A percentile compares a stretch with the other conserved stretches of the same genome.
Evolutionary conservation across 2,113 vertebrate genomes (phyloP).

Genomic region (Phaethornis superciliosus): DNA sequence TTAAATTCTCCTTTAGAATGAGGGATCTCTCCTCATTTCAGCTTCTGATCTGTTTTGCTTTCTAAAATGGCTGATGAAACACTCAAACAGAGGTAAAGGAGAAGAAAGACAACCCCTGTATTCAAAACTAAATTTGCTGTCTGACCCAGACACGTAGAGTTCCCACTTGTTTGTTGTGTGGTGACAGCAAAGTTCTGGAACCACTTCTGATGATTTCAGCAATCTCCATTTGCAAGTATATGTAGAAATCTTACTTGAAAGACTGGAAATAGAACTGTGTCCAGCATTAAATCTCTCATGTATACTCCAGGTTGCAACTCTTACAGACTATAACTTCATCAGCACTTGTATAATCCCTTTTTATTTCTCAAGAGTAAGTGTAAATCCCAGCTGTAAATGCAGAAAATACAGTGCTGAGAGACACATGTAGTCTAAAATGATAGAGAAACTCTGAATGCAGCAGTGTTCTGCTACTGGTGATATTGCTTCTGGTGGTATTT

Average conservation of each 20-base stretch:
- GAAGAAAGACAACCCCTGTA: background rate
- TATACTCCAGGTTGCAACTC: background rate
- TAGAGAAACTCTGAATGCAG: background rate
- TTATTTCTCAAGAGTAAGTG: background rate
- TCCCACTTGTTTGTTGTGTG: background rate
- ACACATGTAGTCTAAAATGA: background rate
- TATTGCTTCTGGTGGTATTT: constrained; percentile 24
- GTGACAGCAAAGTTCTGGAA: background rate
- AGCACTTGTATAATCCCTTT: background rate
- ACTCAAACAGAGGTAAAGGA: background rate
- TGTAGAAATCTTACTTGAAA: constrained; percentile 37
- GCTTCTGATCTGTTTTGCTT: background rate
- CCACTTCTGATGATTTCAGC: background rate
- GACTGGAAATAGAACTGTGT: background rate
- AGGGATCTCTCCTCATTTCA: background rate
- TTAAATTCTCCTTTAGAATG: background rate
- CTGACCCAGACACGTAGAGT: background rate
- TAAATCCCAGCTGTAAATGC: constrained; percentile 4
- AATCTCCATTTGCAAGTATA: background rate
- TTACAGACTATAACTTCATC: background rate
- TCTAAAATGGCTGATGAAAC: constrained; percentile 1
- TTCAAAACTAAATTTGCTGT: background rate
- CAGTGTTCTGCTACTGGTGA: constrained; percentile 2
- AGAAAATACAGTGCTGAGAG: background rate
- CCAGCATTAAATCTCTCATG: background rate